Conservation (phyloP, 2,797 vertebrate species). For the Nothura maculosa region DNA sequence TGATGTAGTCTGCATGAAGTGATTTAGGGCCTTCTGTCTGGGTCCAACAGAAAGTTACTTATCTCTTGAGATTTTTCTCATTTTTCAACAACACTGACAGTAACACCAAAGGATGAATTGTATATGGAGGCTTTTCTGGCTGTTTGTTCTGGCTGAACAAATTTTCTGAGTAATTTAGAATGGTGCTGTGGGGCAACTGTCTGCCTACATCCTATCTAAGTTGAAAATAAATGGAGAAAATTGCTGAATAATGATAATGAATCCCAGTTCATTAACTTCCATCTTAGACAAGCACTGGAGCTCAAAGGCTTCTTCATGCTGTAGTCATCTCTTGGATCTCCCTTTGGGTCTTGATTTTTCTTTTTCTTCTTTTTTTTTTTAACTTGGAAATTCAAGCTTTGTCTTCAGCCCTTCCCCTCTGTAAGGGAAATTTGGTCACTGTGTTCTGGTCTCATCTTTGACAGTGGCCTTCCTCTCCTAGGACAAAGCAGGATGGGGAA, state of each 20-base stretch:
- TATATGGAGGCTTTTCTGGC: neutral
- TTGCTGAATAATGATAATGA: neutral
- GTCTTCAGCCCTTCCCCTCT: neutral
- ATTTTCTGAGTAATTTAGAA: neutral
- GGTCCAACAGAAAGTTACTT: neutral
- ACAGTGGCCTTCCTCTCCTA: neutral
- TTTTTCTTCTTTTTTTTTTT: neutral
- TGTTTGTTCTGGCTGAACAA: no score
- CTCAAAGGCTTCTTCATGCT: neutral
- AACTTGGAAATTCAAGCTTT: neutral
- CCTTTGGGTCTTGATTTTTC: neutral
- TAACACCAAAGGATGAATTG: neutral
- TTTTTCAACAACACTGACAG: neutral
- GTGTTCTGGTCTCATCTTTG: neutral
- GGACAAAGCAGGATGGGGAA: neutral
- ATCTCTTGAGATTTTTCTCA: neutral
- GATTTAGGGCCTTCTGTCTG: neutral
- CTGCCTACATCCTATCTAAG: neutral
- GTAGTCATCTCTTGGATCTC: neutral
- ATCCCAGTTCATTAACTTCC: neutral
- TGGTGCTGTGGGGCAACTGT: neutral
- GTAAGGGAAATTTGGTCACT: neutral
- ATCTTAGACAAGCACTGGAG: neutral
- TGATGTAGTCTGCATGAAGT: accelerated
- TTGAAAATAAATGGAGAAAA: neutral